Conservation (phyloP, 2,888 invertebrate genomes). For the Diarsia rubi region DNA sequence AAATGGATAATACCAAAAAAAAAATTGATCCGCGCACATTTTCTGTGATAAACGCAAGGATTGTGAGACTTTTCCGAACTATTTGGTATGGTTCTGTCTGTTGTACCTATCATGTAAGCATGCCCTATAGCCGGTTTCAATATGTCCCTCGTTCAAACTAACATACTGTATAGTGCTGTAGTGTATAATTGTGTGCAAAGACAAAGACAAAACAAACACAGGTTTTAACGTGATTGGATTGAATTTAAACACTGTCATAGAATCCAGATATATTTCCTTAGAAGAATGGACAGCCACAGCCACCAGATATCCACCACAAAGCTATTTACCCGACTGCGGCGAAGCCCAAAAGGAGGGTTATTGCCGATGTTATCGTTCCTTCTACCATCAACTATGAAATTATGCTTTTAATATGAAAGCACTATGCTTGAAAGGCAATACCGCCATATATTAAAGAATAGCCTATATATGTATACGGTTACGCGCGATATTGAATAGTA, state of each 20-base stretch:
- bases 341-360: too few species aligned
- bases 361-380: conserved; percentile 41
- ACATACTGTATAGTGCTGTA: too few species aligned
- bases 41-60: too few species aligned
- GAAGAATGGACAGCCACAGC: not conserved
- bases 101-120: too few species aligned
- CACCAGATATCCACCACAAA: not conserved
- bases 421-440: conserved; percentile 51
- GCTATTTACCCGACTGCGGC: too few species aligned
- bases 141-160: too few species aligned
- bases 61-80: too few species aligned
- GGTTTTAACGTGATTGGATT: not conserved
- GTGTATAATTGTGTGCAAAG: too few species aligned
- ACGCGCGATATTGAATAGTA: conserved; percentile 75
- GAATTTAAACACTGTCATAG: not conserved
- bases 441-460: conserved; percentile 43
- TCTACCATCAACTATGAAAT: conserved; percentile 51
- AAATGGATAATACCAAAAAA: too few species aligned
- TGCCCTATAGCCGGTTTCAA: too few species aligned
- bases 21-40: too few species aligned
- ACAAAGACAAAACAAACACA: not conserved
- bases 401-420: conserved; percentile 56
- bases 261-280: not conserved
- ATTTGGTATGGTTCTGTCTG: too few species aligned
- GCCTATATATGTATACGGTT: conserved; percentile 69